Conservation (phyloP, 2,888 invertebrate species). For the Pinctada fucata region DNA sequence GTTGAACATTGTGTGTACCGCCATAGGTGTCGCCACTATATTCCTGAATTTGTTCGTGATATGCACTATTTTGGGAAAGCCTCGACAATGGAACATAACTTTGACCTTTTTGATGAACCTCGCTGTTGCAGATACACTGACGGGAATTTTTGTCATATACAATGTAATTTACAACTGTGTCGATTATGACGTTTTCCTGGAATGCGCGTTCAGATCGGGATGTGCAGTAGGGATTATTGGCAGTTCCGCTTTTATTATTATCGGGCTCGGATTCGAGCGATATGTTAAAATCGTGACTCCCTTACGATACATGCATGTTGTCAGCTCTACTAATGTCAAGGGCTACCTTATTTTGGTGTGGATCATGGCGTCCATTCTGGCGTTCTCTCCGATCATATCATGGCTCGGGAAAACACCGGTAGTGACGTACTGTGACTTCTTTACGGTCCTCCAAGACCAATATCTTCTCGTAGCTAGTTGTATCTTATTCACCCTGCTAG, state of each 20-base stretch:
- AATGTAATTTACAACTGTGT: not conserved
- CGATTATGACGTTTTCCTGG: not conserved
- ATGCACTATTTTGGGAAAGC: not conserved
- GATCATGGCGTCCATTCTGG: not conserved
- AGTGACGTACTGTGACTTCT: conserved; percentile 5
- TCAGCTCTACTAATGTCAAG: not conserved
- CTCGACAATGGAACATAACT: not conserved
- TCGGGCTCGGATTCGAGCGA: conserved; percentile 3
- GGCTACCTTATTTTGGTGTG: not conserved
- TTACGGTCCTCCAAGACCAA: conserved; percentile 6
- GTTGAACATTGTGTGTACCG: not conserved
- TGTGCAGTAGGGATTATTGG: not conserved
- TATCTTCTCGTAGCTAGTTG: not conserved
- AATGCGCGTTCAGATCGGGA: conserved; percentile 11
- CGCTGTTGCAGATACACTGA: conserved; percentile 1
- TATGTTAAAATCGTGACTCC: conserved; percentile 6
- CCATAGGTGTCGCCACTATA: not conserved
- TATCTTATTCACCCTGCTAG: not conserved
- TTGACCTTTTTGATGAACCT: conserved; percentile 2
- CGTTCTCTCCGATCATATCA: not conserved
- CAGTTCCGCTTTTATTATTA: not conserved
- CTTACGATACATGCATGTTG: not conserved
- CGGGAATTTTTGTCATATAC: not conserved
- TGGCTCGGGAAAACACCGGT: not conserved
- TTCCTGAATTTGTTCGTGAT: conserved; percentile 4